Percentiles rank a stretch among this genome's conserved stretches.
These are phyloP conservation scores for Eulemur coronatus DNA, from an alignment of 2,797 vertebrate species.

Conservation along the genomic window DNA sequence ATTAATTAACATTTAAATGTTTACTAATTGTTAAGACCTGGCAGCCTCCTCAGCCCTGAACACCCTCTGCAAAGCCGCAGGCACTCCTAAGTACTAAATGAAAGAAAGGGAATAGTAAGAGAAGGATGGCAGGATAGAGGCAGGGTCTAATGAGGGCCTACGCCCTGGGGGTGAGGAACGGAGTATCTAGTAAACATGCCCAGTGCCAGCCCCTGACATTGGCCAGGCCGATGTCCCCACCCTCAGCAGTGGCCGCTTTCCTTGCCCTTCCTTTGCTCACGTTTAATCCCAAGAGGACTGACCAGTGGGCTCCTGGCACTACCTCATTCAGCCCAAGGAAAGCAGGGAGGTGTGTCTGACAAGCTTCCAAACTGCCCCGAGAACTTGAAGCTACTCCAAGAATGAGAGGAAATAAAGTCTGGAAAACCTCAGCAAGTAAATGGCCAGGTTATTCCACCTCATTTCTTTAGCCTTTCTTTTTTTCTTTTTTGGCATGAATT, in stretches of 20 bases:
- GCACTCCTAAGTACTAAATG: not conserved
- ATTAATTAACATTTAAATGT: not conserved
- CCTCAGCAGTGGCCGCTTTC: not conserved
- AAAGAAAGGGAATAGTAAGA: not conserved
- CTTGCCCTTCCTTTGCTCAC: not conserved
- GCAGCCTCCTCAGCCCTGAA: not conserved
- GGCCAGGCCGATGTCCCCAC: not conserved
- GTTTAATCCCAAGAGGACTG: not conserved
- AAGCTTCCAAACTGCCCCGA: conserved; percentile 48
- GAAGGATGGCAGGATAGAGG: fast-evolving
- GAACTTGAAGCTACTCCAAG: conserved; percentile 60
- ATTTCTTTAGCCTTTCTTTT: conserved; percentile 65
- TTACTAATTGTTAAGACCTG: not conserved
- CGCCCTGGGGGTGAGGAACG: fast-evolving
- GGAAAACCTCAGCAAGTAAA: conserved; percentile 62
- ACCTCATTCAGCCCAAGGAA: not conserved
- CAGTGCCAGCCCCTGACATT: fast-evolving
- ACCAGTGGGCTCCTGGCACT: not conserved
- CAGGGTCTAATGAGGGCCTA: not conserved
- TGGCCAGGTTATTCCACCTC: not conserved
- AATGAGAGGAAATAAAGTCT: conserved; percentile 66
- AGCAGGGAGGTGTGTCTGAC: not conserved
- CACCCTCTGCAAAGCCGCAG: not conserved
- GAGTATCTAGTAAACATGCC: not conserved
- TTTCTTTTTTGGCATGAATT: conserved; percentile 74